Base-by-base conservation (phyloP, 2,888 invertebrate genomes). In the Myopa testacea region DNA sequence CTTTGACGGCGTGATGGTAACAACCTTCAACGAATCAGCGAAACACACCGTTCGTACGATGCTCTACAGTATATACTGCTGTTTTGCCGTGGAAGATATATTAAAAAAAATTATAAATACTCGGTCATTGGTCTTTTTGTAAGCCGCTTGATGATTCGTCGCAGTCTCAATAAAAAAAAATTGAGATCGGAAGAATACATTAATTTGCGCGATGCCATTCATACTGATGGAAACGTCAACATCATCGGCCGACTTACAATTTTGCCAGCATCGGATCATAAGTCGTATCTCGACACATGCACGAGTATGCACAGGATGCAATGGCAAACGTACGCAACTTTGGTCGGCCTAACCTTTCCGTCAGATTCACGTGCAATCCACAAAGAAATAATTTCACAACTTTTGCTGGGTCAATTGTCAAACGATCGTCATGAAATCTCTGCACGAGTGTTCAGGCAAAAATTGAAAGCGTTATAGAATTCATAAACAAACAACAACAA, bases 271-370 rank as follows among this genome's bases (percentile, higher is more conserved):
- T 62, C 80, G 60, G 81, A 68, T 16, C 76, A 12, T 40, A 5
- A 80, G 81, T 69, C 80, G 76, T 12, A 40, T n/a, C n/a, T n/a
- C n/a, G 78, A 0, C 79, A 80, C 63, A 78, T 82, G 77, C 79
- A 77, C 38, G 77, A 81, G 65, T 79, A 80, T 72, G 70, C 69
- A 37, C 78, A 78, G 40, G 81, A 81, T 78, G 72, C 60, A 45
- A 52, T 52, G 52, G 52, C 52, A 8, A 12, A 52, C 52, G 52
- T 52, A 8, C 52, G 52, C 14, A 14, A 8, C 8, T 52, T 12
- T 14, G 52, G 52, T 12, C 8, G 52, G 14, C 52, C 52, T 52
- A 14, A 52, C 52, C 14, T 52, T 12, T 52, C 14, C 14, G 14
- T 52, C 14, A 52, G 10, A 52, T 2, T 52, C 14, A 52, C 52